phyloP scores from a whole-genome alignment of 35 echinoderm and acorn worm genomes.

The Eucidaris tribuloides region DNA sequence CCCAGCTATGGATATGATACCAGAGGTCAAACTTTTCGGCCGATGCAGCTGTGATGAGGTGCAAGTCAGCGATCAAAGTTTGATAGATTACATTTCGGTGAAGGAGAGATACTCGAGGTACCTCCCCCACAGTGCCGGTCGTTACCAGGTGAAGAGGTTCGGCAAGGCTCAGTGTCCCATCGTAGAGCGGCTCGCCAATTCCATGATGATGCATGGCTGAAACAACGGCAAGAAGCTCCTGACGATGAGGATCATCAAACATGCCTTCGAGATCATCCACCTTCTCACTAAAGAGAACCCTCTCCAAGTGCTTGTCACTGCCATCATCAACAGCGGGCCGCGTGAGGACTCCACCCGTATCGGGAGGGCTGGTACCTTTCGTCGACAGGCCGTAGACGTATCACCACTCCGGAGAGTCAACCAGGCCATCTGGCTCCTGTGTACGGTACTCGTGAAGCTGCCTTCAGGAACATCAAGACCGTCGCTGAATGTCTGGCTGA shows the following conservation, averaged over 20 bases:
- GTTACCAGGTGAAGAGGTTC: slow-evolving; percentile 85
- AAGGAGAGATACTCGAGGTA: slow-evolving; percentile 96
- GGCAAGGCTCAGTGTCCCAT: slow-evolving; percentile 87
- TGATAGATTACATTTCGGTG: slow-evolving; percentile 94
- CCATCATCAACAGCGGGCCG: slow-evolving; percentile 95
- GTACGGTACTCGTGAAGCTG: slow-evolving; percentile 85
- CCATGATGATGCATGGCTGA: slow-evolving; percentile 96
- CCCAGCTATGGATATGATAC: slow-evolving; percentile 42
- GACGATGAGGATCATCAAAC: slow-evolving; percentile 94
- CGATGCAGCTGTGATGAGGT: slow-evolving; percentile 92
- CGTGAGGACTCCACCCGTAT: slow-evolving; percentile 88
- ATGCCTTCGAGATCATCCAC: slow-evolving; percentile 96
- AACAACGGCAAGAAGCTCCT: slow-evolving; percentile 97
- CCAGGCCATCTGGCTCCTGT: slow-evolving; percentile 95
- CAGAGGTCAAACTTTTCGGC: slow-evolving; percentile 85
- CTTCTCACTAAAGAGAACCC: slow-evolving; percentile 94
- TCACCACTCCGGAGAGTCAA: slow-evolving; percentile 86
- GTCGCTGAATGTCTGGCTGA: too few species aligned
- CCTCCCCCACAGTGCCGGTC: slow-evolving; percentile 87
- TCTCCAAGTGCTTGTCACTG: slow-evolving; percentile 79
- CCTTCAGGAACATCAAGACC: slow-evolving; percentile 95
- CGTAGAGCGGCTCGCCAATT: slow-evolving; percentile 83
- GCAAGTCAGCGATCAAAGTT: slow-evolving; percentile 96
- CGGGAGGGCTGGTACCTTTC: slow-evolving; percentile 77
- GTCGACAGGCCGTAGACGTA: slow-evolving; percentile 82